Conservation (phyloP, 1,140 invertebrate genomes). For the Andrena cerasifolii region DNA sequence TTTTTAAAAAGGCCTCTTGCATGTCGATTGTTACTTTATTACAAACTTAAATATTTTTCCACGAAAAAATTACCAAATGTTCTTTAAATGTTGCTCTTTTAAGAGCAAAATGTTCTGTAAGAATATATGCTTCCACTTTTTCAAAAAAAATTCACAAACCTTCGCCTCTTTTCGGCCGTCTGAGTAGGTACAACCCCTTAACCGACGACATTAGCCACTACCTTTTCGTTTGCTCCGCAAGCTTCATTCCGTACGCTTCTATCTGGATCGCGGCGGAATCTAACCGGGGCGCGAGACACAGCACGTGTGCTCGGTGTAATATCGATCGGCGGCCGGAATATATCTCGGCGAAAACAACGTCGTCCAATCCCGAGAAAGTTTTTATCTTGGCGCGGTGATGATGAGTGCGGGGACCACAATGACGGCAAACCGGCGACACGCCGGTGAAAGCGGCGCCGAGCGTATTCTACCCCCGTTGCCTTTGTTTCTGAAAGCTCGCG, state of each 20-base stretch:
- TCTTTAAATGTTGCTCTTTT: no score
- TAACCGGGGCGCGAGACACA: slow-evolving; percentile 12
- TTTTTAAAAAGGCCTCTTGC: no score
- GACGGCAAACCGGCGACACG: slow-evolving; percentile 6
- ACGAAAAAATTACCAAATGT: no score
- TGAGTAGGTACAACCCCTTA: no score
- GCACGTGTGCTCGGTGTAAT: not conserved
- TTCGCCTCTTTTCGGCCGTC: no score
- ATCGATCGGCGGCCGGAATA: not conserved
- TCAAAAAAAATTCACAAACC: no score
- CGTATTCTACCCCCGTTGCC: not conserved
- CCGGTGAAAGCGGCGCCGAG: not conserved
- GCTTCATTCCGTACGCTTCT: not conserved
- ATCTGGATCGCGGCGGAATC: slow-evolving; percentile 4
- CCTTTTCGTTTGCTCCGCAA: not conserved
- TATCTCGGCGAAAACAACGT: slow-evolving; percentile 1
- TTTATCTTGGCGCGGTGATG: not conserved
- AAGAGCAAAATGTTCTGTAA: no score
- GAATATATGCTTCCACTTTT: no score
- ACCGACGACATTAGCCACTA: not conserved
- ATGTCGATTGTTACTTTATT: no score
- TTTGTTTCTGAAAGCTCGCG: slow-evolving; percentile 8
- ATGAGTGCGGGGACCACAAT: not conserved
- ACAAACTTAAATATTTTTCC: no score
- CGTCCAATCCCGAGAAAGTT: slow-evolving; percentile 17